Evolutionary conservation across 2,797 vertebrate species (phyloP).

Genomic region (Sebastes trivittatus): DNA sequence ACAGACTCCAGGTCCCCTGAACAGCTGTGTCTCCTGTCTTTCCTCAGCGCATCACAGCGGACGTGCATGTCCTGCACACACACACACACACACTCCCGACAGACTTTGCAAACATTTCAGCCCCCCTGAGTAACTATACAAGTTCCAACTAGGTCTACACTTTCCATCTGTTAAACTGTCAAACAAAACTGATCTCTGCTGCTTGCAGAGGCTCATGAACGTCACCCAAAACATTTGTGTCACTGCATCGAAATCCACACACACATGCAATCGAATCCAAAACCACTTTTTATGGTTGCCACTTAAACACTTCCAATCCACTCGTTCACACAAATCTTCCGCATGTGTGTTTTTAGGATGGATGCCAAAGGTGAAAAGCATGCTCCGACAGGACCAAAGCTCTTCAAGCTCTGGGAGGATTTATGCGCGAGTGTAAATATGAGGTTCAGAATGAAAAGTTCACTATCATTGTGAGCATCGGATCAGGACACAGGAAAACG

Average conservation of each 20-base stretch:
- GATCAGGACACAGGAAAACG: background rate
- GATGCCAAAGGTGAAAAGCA: slow-evolving; percentile 42
- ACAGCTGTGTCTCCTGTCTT: slow-evolving; percentile 63
- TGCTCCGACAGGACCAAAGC: slow-evolving; percentile 62
- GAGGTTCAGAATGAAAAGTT: too few relatives aligned
- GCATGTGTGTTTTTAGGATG: slow-evolving; percentile 31
- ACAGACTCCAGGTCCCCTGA: slow-evolving; percentile 38
- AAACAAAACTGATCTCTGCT: slow-evolving; percentile 5
- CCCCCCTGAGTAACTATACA: background rate
- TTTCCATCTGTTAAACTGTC: slow-evolving; percentile 7
- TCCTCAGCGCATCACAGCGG: slow-evolving; percentile 47
- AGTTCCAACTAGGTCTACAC: slow-evolving; percentile 11
- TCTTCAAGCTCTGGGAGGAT: slow-evolving; percentile 43
- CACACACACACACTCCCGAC: background rate
- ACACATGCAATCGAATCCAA: slow-evolving; percentile 7
- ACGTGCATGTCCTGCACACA: background rate
- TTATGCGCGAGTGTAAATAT: slow-evolving; percentile 2
- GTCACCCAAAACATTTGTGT: slow-evolving; percentile 3
- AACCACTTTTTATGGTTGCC: slow-evolving; percentile 26
- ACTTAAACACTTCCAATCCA: slow-evolving; percentile 24
- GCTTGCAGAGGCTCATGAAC: background rate
- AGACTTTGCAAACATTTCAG: background rate
- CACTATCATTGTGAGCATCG: rapidly evolving
- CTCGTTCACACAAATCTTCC: slow-evolving; percentile 13
- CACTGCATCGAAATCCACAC: background rate